A percentile compares a stretch with the other conserved stretches of the same genome.
These are phyloP conservation scores for Halesus radiatus DNA, from an alignment of 1,140 invertebrate genomes.

Conservation along the genomic window DNA sequence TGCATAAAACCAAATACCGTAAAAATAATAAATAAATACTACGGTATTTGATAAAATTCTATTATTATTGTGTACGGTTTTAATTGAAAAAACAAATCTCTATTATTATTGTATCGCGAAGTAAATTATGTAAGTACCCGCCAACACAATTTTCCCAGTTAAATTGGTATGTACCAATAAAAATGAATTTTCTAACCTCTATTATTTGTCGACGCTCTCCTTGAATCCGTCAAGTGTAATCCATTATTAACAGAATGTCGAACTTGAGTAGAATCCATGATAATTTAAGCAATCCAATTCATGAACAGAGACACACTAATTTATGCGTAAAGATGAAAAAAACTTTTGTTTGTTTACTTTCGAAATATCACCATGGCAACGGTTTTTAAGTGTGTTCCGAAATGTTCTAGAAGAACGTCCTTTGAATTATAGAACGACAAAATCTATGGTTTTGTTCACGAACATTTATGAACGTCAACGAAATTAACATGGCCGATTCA, in stretches of 20 bases:
- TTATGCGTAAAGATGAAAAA: too few species aligned
- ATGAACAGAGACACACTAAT: too few species aligned
- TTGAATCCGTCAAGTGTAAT: slow-evolving; percentile 42
- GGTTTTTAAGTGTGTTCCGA: slow-evolving; percentile 23
- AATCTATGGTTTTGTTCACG: neutral
- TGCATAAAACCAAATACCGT: too few species aligned
- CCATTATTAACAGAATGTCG: slow-evolving; percentile 53
- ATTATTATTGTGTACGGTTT: too few species aligned
- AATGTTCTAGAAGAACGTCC: neutral
- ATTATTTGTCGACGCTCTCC: slow-evolving; percentile 51
- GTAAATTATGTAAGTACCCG: too few species aligned
- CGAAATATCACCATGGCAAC: slow-evolving; percentile 33
- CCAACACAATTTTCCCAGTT: too few species aligned
- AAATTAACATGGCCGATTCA: slow-evolving; percentile 39
- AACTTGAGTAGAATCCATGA: slow-evolving; percentile 47
- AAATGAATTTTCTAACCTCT: slow-evolving; percentile 7
- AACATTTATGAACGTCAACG: slow-evolving; percentile 45
- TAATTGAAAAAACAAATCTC: too few species aligned
- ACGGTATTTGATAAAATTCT: too few species aligned
- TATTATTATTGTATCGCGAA: too few species aligned
- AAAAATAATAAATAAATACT: too few species aligned
- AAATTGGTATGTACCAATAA: too few species aligned
- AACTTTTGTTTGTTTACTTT: slow-evolving; percentile 31
- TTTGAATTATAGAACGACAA: neutral
- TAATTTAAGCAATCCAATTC: neutral